Percentiles rank a stretch among this genome's conserved stretches.
These are phyloP conservation scores for Macrotis lagotis DNA, from an alignment of 2,113 vertebrate genomes.

Conservation along the genomic window DNA sequence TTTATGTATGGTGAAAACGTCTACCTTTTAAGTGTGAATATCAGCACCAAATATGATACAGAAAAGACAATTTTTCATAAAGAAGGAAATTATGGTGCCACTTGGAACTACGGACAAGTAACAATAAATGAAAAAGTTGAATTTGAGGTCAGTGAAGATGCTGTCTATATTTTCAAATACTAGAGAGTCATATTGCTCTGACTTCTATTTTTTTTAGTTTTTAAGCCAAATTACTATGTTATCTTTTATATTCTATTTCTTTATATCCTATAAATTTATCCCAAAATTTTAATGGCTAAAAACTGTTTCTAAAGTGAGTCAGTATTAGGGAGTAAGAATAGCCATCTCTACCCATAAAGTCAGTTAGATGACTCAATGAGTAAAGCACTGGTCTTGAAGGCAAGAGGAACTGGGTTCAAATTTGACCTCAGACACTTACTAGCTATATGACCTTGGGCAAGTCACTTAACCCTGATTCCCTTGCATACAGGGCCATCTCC, in stretches of 20 bases:
- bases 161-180: neutral
- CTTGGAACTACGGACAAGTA: conserved; percentile 93
- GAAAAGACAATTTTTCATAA: conserved; percentile 85
- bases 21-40: conserved; percentile 83
- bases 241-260: neutral
- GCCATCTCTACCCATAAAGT: neutral
- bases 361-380: no score
- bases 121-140: conserved; percentile 86
- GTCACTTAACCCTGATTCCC: no score
- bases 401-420: no score
- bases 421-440: no score
- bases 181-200: neutral
- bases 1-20: conserved; percentile 91
- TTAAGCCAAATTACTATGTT: neutral
- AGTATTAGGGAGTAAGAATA: neutral
- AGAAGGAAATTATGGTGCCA: conserved; percentile 92
- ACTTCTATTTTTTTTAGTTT: conserved; percentile 10
- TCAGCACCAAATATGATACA: conserved; percentile 43
- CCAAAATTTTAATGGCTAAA: neutral
- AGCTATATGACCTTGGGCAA: no score
- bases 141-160: conserved; percentile 83
- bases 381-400: no score
- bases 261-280: neutral
- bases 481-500: no score
- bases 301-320: neutral